Evolutionary conservation across 1,140 invertebrate genomes (phyloP).

Genomic region (Ladona fulva): DNA sequence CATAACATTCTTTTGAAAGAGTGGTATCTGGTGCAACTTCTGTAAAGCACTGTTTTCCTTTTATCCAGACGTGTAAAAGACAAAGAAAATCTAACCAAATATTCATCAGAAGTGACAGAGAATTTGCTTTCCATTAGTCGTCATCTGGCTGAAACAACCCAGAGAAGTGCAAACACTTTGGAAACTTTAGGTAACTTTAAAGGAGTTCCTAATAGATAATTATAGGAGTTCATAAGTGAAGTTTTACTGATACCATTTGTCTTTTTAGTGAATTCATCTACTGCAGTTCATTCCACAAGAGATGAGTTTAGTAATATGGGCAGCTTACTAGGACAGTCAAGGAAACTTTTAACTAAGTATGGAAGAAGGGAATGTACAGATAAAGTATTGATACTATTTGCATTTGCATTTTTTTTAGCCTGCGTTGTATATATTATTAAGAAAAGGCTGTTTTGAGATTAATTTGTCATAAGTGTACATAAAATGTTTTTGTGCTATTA

Average conservation of each 20-base stretch:
- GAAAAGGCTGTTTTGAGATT: conserved; percentile 65
- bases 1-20: background rate
- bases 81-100: conserved; percentile 51
- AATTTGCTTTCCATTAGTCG: conserved; percentile 73
- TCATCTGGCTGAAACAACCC: conserved; percentile 74
- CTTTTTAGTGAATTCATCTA: conserved; percentile 41
- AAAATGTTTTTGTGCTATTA: too few relatives aligned
- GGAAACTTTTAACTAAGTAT: conserved; percentile 88
- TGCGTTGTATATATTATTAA: conserved; percentile 87
- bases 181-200: conserved; percentile 63
- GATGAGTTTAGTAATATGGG: conserved; percentile 80
- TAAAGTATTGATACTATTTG: conserved; percentile 82
- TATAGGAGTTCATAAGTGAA: conserved; percentile 12
- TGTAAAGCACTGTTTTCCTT: conserved; percentile 13
- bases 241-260: conserved; percentile 21
- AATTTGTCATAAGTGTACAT: too few relatives aligned
- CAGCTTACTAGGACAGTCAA: conserved; percentile 76
- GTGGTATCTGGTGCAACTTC: background rate
- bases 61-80: conserved; percentile 42
- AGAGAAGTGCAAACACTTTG: conserved; percentile 74
- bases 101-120: conserved; percentile 66
- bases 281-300: conserved; percentile 52
- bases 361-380: conserved; percentile 88
- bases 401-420: conserved; percentile 84
- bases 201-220: conserved; percentile 33